Evolutionary conservation across 2,113 vertebrate genomes (phyloP).

Genomic region (Lipotes vexillifer): DNA sequence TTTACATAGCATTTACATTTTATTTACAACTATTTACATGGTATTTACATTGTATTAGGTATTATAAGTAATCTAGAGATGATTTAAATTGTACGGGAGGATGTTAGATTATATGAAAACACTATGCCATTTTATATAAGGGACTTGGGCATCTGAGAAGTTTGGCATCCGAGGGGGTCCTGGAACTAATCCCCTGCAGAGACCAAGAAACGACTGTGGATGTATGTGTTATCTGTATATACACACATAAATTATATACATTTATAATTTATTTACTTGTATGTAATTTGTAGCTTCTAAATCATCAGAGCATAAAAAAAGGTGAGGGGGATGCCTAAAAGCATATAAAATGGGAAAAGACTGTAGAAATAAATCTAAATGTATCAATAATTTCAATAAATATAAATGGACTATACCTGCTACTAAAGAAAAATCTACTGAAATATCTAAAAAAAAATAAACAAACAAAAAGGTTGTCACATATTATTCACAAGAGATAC

Average conservation of each 20-base stretch:
- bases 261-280: neutral
- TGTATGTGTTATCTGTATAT: neutral
- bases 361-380: neutral
- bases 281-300: neutral
- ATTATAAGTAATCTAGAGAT: too few relatives aligned
- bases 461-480: neutral
- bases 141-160: neutral
- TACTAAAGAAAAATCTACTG: neutral
- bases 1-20: too few relatives aligned
- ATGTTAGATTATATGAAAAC: too few relatives aligned
- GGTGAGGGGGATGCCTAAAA: neutral
- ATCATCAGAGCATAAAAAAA: neutral
- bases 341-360: neutral
- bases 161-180: neutral
- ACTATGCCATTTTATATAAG: too few relatives aligned
- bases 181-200: neutral
- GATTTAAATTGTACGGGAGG: too few relatives aligned
- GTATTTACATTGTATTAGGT: too few relatives aligned
- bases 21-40: too few relatives aligned
- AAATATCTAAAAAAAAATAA: neutral
- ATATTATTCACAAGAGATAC: neutral
- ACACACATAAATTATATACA: neutral
- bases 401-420: neutral
- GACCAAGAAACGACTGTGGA: neutral
- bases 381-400: neutral